A percentile compares a stretch with the other conserved stretches of the same genome.
Conservation (phyloP, 2,797 vertebrate genomes). For the Balearica regulorum region DNA sequence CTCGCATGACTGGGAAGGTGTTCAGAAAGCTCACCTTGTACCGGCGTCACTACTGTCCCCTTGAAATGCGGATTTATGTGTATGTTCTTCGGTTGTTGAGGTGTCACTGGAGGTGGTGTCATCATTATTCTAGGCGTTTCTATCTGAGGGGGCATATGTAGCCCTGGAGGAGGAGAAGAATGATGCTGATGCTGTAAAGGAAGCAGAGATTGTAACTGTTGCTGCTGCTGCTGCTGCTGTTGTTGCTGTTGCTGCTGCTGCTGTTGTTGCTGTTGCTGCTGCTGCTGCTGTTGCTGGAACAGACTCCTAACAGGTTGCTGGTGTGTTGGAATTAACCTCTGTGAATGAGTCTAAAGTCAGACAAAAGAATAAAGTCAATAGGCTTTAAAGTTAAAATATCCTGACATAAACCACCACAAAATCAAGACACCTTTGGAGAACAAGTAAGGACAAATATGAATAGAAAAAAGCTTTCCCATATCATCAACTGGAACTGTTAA, state of each 20-base stretch:
- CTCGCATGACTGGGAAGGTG: background rate
- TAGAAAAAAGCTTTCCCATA: background rate
- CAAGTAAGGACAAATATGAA: background rate
- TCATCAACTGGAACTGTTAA: background rate
- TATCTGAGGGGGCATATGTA: conserved; percentile 82
- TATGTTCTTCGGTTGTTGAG: conserved; percentile 94
- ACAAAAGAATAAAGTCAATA: conserved; percentile 45
- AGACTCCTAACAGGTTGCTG: conserved; percentile 77
- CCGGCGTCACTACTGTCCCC: conserved; percentile 86
- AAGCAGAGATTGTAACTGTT: conserved; percentile 87
- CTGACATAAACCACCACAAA: conserved; percentile 36
- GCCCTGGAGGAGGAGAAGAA: conserved; percentile 76
- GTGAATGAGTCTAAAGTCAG: conserved; percentile 74
- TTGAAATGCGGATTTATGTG: conserved; percentile 99
- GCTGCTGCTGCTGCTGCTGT: conserved; percentile 70
- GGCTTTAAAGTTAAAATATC: conserved; percentile 11
- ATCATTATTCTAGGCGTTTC: conserved; percentile 85
- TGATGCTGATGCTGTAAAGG: conserved; percentile 87
- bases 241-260: conserved; percentile 73
- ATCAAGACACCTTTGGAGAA: conserved; percentile 8
- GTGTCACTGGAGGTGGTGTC: conserved; percentile 81
- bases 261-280: conserved; percentile 79
- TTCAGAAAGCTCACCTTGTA: conserved; percentile 83
- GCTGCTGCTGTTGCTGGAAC: conserved; percentile 80
- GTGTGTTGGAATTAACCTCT: conserved; percentile 73